phyloP scores from a whole-genome alignment of 2,113 vertebrate species.

The Caranx ignobilis region DNA sequence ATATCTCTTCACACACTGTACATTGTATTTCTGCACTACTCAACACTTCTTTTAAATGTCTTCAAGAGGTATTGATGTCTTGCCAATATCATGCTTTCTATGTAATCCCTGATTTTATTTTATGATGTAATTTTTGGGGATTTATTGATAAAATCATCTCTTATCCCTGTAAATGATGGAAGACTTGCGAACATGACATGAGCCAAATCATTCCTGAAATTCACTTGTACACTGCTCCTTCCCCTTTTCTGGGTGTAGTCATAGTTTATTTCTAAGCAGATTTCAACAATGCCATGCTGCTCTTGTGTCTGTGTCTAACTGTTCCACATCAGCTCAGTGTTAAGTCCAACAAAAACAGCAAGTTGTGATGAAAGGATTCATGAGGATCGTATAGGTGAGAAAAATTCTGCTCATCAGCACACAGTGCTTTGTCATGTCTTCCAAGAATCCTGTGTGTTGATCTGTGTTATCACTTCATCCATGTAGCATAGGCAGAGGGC shows the following conservation, averaged over 20 bases:
- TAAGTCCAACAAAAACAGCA: not conserved
- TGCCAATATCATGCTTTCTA: too few relatives aligned
- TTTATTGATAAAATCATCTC: too few relatives aligned
- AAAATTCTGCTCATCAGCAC: not conserved
- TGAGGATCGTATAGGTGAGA: not conserved
- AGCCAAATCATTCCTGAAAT: too few relatives aligned
- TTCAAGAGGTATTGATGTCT: too few relatives aligned
- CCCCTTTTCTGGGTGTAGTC: not conserved
- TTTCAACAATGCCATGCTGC: not conserved
- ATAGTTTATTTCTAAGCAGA: not conserved
- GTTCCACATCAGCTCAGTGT: not conserved
- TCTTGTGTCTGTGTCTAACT: not conserved
- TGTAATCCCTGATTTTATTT: too few relatives aligned
- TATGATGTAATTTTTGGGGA: too few relatives aligned
- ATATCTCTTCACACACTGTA: too few relatives aligned
- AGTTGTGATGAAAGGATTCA: not conserved
- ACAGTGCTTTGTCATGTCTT: constrained; percentile 37
- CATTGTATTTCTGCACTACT: too few relatives aligned
- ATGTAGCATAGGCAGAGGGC: constrained; percentile 7
- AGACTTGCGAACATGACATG: too few relatives aligned
- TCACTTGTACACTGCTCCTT: too few relatives aligned
- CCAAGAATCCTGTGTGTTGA: constrained; percentile 9
- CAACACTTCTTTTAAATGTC: too few relatives aligned
- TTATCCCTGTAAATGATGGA: not conserved
- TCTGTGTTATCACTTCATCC: constrained; percentile 40